Evolutionary conservation across 2,888 invertebrate genomes (phyloP), one percentile per base, ranked within the genome.

Genomic region (Lagria hirta): DNA sequence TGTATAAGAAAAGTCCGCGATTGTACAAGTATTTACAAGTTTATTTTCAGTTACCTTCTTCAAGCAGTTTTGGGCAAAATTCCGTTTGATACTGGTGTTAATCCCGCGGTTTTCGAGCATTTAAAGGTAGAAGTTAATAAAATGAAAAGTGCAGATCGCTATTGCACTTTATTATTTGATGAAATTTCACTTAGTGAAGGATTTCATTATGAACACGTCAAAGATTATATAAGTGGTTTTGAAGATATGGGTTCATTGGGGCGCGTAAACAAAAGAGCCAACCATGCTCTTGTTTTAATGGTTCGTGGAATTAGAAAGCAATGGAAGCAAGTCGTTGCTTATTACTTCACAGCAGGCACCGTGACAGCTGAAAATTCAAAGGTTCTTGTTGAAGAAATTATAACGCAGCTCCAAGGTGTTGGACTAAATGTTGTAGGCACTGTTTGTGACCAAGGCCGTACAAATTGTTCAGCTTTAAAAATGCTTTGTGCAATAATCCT

Each of bases 241-340:
- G 48, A 35, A 12, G 53, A 54, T 37, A 20, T 52, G 16, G 53
- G 53, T 15, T 20, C 23, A 8, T 23, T 46, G 17, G 54, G 50
- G 4, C 12, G 46, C 8, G 15, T 24, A 24, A 24, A 33, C 37
- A 30, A 40, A 22, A 3, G 11, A 12, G 54, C 55, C 10, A 41
- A 52, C 16, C 49, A 55, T 45, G 54, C 53, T 16, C 22, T 57
- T 20, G 53, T 57, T 28, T 57, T 57, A 34, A 53, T 54, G 46
- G 23, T 54, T 18, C 24, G 46, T 10, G 56, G 56, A 14, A 8
- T 57, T 4, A 23, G 44, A 8, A 43, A 41, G 37, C 41, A 30
- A 11, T 57, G 42, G 38, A 57, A 57, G 32, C 52, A 57, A 34
- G 43, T 46, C 4, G 8, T 32, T 20, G 32, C 32, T 4, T 32